A percentile compares a stretch with the other conserved stretches of the same genome.
Evolutionary conservation across 30 jellyfish, hydroid and myxozoan species (phyloP).

Genomic region (Haliclystus octoradiatus): DNA sequence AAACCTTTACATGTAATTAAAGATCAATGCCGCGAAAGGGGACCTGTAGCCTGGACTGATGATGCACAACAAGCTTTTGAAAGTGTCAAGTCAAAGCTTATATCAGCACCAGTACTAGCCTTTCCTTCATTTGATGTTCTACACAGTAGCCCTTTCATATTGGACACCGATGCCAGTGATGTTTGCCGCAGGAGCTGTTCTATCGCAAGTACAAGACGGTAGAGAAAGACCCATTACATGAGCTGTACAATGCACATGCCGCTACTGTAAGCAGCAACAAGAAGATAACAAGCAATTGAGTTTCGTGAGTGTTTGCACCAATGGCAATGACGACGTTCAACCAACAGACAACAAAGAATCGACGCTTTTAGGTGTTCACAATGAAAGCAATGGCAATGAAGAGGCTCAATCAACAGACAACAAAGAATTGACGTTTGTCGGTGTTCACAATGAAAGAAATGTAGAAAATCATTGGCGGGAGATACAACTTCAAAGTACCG

Average conservation of each 20-base stretch:
- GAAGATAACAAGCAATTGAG: too few species aligned
- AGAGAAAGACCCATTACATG: conserved; percentile 17
- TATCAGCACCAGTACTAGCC: conserved; percentile 27
- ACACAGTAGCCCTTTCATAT: conserved; percentile 16
- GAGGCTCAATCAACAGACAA: too few species aligned
- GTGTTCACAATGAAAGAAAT: too few species aligned
- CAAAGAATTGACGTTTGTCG: too few species aligned
- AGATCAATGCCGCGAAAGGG: conserved; percentile 2
- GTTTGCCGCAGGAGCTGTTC: conserved; percentile 32
- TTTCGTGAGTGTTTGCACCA: too few species aligned
- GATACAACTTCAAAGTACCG: too few species aligned
- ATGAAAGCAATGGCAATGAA: too few species aligned
- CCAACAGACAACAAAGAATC: too few species aligned
- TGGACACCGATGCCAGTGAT: conserved; percentile 37
- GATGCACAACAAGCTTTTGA: neutral
- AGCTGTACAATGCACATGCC: conserved; percentile 31
- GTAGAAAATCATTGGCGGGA: too few species aligned
- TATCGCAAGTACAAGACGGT: conserved; percentile 6
- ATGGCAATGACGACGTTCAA: too few species aligned
- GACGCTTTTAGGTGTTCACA: too few species aligned
- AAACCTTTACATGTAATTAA: conserved; percentile 15
- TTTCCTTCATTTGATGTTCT: conserved; percentile 19
- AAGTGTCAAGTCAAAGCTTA: conserved; percentile 4
- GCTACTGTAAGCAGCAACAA: too few species aligned
- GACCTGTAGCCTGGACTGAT: conserved; percentile 19